These are phyloP conservation scores for Furcifer pardalis DNA, from an alignment of 2,797 vertebrate species.

Conservation along the genomic window DNA sequence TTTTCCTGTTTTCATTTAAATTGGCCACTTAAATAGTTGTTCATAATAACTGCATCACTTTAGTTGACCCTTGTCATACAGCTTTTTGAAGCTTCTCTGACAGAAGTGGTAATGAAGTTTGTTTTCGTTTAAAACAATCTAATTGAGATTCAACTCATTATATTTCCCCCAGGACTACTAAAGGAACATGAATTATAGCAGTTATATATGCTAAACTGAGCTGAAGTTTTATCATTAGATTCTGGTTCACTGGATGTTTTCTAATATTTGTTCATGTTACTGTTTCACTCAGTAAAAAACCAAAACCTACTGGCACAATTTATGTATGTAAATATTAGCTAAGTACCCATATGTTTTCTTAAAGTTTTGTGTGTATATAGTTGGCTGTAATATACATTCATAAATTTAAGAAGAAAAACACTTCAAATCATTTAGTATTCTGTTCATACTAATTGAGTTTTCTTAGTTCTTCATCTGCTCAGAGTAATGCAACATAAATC, in stretches of 20 bases:
- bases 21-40: slow-evolving; percentile 38
- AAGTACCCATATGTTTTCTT: not conserved
- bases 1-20: slow-evolving; percentile 48
- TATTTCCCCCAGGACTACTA: slow-evolving; percentile 25
- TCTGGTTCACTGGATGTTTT: not conserved
- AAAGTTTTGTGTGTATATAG: not conserved
- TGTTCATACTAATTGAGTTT: not conserved
- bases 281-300: not conserved
- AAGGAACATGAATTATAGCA: slow-evolving; percentile 19
- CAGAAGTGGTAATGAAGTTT: slow-evolving; percentile 36
- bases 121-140: slow-evolving; percentile 42
- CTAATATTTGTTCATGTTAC: not conserved
- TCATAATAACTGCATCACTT: slow-evolving; percentile 29
- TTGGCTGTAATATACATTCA: not conserved
- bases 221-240: slow-evolving; percentile 19
- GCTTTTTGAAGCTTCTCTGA: slow-evolving; percentile 38
- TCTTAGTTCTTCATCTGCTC: slow-evolving; percentile 1
- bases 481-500: slow-evolving; percentile 36
- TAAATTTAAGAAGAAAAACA: not conserved
- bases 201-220: slow-evolving; percentile 17
- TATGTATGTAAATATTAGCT: not conserved
- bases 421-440: not conserved
- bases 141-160: slow-evolving; percentile 26
- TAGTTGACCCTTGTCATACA: slow-evolving; percentile 22
- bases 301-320: not conserved